A percentile compares a stretch with the other conserved stretches of the same genome.
Evolutionary conservation across 1,140 invertebrate species (phyloP).

Genomic region (Mactra quadrangularis): DNA sequence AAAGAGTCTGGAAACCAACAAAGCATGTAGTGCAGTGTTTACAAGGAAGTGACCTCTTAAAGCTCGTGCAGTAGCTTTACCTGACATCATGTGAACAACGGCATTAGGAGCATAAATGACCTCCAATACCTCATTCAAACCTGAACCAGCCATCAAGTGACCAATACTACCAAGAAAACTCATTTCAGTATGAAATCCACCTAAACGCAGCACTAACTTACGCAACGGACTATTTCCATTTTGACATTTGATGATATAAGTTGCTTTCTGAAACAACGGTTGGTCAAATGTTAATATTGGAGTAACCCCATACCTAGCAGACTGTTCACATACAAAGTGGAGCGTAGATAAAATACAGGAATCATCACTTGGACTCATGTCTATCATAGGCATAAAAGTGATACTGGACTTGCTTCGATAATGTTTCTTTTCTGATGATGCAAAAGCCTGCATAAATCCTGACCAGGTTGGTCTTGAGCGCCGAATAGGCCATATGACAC

Average conservation of each 20-base stretch:
- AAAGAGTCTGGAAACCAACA: too few relatives aligned
- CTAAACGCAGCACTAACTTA: too few relatives aligned
- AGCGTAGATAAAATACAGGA: constrained; percentile 74
- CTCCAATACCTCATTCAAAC: constrained; percentile 62
- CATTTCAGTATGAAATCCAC: constrained; percentile 67
- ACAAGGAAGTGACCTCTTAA: constrained; percentile 38
- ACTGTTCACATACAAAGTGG: constrained; percentile 65
- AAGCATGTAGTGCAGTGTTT: neutral
- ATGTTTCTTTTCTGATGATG: constrained; percentile 38
- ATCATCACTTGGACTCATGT: constrained; percentile 72
- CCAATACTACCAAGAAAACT: constrained; percentile 69
- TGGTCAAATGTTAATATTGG: constrained; percentile 73
- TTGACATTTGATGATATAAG: neutral
- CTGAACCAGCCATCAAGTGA: constrained; percentile 63
- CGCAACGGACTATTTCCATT: neutral
- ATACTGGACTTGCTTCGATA: constrained; percentile 68
- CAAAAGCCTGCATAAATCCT: constrained; percentile 59
- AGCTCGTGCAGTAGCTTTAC: constrained; percentile 30
- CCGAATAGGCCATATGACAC: constrained; percentile 44
- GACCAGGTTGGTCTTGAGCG: constrained; percentile 10
- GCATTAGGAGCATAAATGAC: neutral
- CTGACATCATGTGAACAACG: constrained; percentile 73
- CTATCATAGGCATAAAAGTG: constrained; percentile 74
- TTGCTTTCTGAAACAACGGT: constrained; percentile 69
- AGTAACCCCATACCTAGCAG: constrained; percentile 36